Base-by-base conservation (phyloP, 2,113 vertebrate species). In the Sander vitreus region DNA sequence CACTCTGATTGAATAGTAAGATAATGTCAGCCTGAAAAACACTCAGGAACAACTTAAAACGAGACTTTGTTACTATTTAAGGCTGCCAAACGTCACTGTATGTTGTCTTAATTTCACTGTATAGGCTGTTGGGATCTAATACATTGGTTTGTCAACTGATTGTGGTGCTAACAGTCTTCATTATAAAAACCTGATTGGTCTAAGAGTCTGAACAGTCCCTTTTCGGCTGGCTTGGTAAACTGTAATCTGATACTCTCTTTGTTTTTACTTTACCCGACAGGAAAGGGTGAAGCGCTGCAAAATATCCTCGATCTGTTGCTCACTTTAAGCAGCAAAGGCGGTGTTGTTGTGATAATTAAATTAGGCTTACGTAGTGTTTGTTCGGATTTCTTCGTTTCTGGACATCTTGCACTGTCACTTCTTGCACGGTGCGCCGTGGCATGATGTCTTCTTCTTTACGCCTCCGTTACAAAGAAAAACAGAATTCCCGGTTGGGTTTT, bases 401-500 rank as follows among this genome's bases (percentile, higher is more conserved):
- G 80, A 96, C 95, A 73, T 96, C 95, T 69, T 96, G 95, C 66
- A 96, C 95, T 11, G 93, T 94, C 53, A 96, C 94, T 88, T 96
- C 95, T 73, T 88, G 94, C 73, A 95, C 94, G 55, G 93, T 95
- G 66, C 95, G 90, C 84, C 95, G 91, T 23, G 95, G 94, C 95
- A 96, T 96, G 92, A 60, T 87, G 89, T 84, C 79, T 87, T 82
- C 78, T 71, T 86, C 74, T 64, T 63, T 55, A 8, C 15, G 36
- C 63, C 71, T 55, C 73, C 62, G 66, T 74, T 78, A 47, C 16
- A 70, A 72, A 33, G 9, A 58, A 36, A 72, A 75, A 60, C 68
- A 45, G 51, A 76, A 80, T 59, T 6, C 71, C 82, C 73, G 0
- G 54, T n/a, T 33, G 63, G 53, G 55, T 27, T 45, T 45, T 60